phyloP scores from a whole-genome alignment of 2,797 vertebrate species.

The Loris lydekkerianus region DNA sequence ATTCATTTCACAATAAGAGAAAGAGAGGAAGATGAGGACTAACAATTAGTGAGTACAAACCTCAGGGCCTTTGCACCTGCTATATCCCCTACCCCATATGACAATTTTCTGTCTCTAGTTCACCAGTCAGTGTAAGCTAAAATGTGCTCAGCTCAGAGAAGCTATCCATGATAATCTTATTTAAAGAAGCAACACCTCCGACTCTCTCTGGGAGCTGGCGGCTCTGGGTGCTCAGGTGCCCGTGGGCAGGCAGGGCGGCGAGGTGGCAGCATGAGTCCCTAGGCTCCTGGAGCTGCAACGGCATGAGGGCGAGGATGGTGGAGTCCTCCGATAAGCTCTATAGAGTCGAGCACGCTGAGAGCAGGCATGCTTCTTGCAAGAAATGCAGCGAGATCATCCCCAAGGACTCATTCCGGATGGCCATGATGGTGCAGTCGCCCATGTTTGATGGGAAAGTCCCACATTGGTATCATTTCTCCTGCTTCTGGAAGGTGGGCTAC shows the following conservation, averaged over 20 bases:
- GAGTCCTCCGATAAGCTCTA: conserved; percentile 95
- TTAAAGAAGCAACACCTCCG: background rate
- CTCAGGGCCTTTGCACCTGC: background rate
- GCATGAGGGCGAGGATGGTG: conserved; percentile 89
- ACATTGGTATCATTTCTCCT: conserved; percentile 98
- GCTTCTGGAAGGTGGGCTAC: conserved; percentile 96
- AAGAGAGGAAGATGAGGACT: background rate
- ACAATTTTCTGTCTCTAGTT: background rate
- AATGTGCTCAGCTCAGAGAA: background rate
- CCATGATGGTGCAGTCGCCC: conserved; percentile 99
- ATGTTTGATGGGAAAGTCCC: conserved; percentile 99
- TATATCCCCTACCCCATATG: background rate
- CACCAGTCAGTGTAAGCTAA: background rate
- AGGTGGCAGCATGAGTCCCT: background rate
- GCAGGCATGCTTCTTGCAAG: conserved; percentile 96
- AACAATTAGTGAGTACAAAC: background rate
- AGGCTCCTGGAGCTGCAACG: background rate
- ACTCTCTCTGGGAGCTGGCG: conserved; percentile 51
- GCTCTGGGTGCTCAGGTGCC: background rate
- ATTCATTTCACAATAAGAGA: background rate
- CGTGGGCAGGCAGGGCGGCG: background rate
- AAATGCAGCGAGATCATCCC: conserved; percentile 97
- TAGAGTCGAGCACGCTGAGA: conserved; percentile 96
- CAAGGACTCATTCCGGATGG: conserved; percentile 96
- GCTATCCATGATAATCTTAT: background rate